phyloP scores from a whole-genome alignment of 2,888 invertebrate species.

The Mythimna ferrago region DNA sequence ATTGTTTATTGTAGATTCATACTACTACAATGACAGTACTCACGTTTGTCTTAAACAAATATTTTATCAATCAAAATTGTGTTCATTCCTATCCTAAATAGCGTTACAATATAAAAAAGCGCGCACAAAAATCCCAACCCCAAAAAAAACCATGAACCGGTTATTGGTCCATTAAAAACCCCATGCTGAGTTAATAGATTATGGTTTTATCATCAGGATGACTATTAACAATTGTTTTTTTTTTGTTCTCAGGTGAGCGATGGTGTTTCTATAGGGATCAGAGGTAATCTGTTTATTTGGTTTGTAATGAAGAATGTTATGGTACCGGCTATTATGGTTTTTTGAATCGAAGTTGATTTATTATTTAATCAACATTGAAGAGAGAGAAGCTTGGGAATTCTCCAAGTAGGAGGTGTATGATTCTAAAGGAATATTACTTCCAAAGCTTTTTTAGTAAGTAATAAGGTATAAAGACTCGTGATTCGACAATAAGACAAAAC shows the following conservation, averaged over 20 bases:
- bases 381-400: background rate
- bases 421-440: background rate
- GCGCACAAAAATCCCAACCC: background rate
- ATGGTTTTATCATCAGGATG: slow-evolving; percentile 50
- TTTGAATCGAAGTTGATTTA: slow-evolving; percentile 43
- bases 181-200: slow-evolving; percentile 61
- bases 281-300: slow-evolving; percentile 52
- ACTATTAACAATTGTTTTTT: slow-evolving; percentile 66
- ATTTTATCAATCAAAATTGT: background rate
- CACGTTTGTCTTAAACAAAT: background rate
- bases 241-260: slow-evolving; percentile 74
- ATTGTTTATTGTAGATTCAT: too few relatives aligned
- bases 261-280: slow-evolving; percentile 57
- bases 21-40: too few relatives aligned
- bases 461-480: background rate
- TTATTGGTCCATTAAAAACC: slow-evolving; percentile 57
- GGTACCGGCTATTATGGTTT: slow-evolving; percentile 17
- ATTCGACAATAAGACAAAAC: background rate
- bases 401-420: background rate
- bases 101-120: slow-evolving; percentile 25
- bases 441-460: background rate
- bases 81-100: background rate
- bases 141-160: slow-evolving; percentile 27
- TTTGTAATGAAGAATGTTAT: slow-evolving; percentile 37
- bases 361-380: slow-evolving; percentile 26